Evolutionary conservation across 2,797 vertebrate species (phyloP).

Genomic region (Dromococcyx pavoninus): DNA sequence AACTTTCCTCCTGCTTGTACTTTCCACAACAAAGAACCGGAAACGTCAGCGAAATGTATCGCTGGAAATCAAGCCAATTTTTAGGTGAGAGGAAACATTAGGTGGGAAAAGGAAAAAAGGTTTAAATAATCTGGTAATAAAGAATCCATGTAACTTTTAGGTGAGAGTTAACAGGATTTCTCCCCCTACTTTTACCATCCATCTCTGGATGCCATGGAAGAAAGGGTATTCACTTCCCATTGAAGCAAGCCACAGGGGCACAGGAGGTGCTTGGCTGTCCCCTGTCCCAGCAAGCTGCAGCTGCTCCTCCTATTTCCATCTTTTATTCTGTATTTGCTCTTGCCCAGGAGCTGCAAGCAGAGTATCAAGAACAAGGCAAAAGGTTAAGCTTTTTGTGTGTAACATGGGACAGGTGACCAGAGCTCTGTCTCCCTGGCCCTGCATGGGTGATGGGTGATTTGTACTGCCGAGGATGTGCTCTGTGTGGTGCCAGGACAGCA

Average conservation of each 20-base stretch:
- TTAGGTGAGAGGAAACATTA: background rate
- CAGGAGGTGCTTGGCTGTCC: background rate
- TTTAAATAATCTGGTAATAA: background rate
- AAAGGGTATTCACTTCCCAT: background rate
- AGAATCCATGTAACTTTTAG: background rate
- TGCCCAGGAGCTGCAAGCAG: background rate
- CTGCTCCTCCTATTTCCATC: background rate
- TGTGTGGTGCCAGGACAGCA: background rate
- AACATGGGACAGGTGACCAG: rapidly evolving
- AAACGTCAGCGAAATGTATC: background rate
- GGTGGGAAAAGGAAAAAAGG: background rate
- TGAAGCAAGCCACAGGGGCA: background rate
- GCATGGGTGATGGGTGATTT: background rate
- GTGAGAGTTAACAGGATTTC: background rate
- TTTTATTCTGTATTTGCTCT: background rate
- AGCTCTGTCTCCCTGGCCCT: background rate
- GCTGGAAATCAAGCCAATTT: background rate
- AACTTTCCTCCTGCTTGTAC: background rate
- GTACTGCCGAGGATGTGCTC: rapidly evolving
- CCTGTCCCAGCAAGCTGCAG: background rate
- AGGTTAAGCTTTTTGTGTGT: background rate
- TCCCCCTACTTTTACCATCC: background rate
- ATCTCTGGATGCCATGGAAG: background rate
- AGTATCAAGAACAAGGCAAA: background rate
- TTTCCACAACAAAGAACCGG: slow-evolving; percentile 24